Conservation (phyloP, 2,113 vertebrate species). For the Empidonax traillii region DNA sequence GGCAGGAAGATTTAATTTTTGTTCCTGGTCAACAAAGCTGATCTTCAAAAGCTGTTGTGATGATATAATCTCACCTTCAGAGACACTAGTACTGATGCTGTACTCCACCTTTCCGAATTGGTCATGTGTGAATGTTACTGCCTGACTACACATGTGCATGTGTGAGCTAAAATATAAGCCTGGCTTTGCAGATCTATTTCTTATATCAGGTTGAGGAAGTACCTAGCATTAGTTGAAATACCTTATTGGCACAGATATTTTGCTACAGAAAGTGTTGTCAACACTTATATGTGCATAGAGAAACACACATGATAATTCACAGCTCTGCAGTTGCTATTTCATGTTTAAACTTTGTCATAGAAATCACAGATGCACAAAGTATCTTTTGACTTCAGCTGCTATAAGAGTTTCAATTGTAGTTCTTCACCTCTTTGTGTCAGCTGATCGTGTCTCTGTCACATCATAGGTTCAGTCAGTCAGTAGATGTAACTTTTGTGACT, state of each 20-base stretch:
- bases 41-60: background rate
- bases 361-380: conserved; percentile 26
- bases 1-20: background rate
- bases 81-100: conserved; percentile 10
- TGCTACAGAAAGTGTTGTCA: background rate
- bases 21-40: background rate
- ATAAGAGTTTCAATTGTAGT: background rate
- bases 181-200: background rate
- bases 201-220: background rate
- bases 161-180: background rate
- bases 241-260: background rate
- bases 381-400: conserved; percentile 3
- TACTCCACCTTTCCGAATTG: background rate
- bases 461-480: background rate
- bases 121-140: background rate
- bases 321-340: background rate
- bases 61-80: conserved; percentile 11
- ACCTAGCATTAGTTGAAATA: conserved; percentile 3
- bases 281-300: background rate
- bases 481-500: background rate
- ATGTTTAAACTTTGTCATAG: background rate
- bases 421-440: background rate
- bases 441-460: background rate
- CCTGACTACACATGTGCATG: background rate
- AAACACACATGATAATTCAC: background rate